Conservation (phyloP, 2,797 vertebrate species). For the Rhinoraja longicauda region DNA sequence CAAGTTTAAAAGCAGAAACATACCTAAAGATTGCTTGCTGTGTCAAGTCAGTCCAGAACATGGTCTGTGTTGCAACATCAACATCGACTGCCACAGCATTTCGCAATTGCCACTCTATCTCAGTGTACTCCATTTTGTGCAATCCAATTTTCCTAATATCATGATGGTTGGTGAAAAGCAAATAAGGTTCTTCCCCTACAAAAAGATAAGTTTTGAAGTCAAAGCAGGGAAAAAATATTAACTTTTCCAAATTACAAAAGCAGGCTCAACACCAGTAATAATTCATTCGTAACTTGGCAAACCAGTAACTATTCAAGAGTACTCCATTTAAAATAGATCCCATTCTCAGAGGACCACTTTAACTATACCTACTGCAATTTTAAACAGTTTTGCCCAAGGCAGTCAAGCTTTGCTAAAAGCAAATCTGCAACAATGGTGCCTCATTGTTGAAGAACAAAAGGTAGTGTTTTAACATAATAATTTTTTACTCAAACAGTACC, state of each 20-base stretch:
- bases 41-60: slow-evolving; percentile 92
- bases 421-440: background rate
- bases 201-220: background rate
- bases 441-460: too few species aligned
- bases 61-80: slow-evolving; percentile 76
- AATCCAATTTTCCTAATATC: slow-evolving; percentile 92
- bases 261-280: too few species aligned
- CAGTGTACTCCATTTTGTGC: slow-evolving; percentile 89
- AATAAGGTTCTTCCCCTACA: slow-evolving; percentile 83
- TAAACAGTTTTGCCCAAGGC: background rate
- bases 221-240: too few species aligned
- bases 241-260: too few species aligned
- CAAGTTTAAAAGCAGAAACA: background rate
- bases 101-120: slow-evolving; percentile 83
- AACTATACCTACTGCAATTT: background rate
- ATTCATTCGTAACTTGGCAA: too few species aligned
- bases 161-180: slow-evolving; percentile 90
- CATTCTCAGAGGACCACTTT: too few species aligned
- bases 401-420: background rate
- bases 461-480: too few species aligned
- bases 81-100: slow-evolving; percentile 85
- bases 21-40: slow-evolving; percentile 91
- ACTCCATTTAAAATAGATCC: too few species aligned
- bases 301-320: too few species aligned
- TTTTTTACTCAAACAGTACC: too few species aligned